These are phyloP conservation scores for Eulithis testata DNA, from an alignment of 2,888 invertebrate genomes.

Conservation along the genomic window DNA sequence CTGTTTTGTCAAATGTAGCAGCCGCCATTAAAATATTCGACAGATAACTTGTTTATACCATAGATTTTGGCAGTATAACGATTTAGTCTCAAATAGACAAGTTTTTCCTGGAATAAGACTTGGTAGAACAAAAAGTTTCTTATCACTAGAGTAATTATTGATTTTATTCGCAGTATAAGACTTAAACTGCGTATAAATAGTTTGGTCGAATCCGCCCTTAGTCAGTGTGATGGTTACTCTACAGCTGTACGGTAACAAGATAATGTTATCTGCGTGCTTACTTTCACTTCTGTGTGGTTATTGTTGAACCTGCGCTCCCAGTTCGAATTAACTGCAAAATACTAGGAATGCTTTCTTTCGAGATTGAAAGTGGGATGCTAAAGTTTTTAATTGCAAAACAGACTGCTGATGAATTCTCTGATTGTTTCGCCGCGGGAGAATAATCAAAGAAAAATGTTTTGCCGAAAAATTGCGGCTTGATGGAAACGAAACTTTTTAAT, in stretches of 20 bases:
- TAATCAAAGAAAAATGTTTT: constrained; percentile 32
- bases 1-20: no score
- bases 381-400: constrained; percentile 28
- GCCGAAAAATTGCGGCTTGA: constrained; percentile 13
- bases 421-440: constrained; percentile 15
- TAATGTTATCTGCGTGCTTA: background rate
- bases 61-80: no score
- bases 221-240: background rate
- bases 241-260: background rate
- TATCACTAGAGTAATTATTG: no score
- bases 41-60: no score
- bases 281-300: constrained; percentile 6
- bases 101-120: no score
- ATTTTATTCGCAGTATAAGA: no score
- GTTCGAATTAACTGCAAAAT: constrained; percentile 18
- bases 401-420: constrained; percentile 18
- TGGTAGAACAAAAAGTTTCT: no score
- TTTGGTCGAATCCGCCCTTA: background rate
- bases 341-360: constrained; percentile 21
- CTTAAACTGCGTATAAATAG: no score
- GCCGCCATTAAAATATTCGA: no score
- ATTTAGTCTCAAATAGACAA: no score
- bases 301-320: background rate
- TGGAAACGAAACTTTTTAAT: constrained; percentile 7
- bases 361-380: constrained; percentile 18